Base-by-base conservation (phyloP, 53 echinoderm and acorn worm species). In the Zoroaster sp. region DNA sequence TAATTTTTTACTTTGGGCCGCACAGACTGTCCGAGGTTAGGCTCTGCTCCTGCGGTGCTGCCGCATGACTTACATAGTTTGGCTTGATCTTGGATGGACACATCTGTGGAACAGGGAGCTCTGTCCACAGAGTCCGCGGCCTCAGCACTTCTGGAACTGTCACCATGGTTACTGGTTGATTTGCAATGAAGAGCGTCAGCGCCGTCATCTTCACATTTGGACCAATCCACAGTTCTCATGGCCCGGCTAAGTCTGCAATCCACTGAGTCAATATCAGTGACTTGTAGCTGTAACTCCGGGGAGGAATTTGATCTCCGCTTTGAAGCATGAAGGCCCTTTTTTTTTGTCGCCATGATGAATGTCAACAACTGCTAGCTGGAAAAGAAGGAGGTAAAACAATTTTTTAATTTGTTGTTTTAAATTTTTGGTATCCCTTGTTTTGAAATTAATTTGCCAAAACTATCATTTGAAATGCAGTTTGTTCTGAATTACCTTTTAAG, bases 291-390 rank as follows among this genome's bases (percentile, higher is more conserved):
- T 74, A 94, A 72, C 74, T 94, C 92, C 0, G 94, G 94, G 11
- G 94, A 92, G 1, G 94, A 94, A 49, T 92, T 92, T 14, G 94
- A 94, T 37, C 94, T 78, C 45, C 87, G 86, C 75, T 94, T 94
- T 10, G 94, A 75, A 41, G 72, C 49, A 1, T 72, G 54, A 15
- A 91, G 87, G n/a, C 67, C 67, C 68, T 67, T 81, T 67, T 81
- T 81, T 30, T 81, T 81, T 10, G 81, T 66, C 4, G 81, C 81
- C 81, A 81, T 81, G 81, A 32, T 81, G 45, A 66, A n/a, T n/a
- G n/a, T n/a, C n/a, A n/a, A n/a, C 3, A 15, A 2, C 18, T 36
- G 15, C 37, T 5, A 74, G n/a, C 63, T 59, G 25, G 10, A 59
- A 59, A 28, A 7, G 2, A 59, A 28, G 28, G 5, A 23, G 23